Percentiles rank a stretch among this genome's conserved stretches.
phyloP scores from a whole-genome alignment of 2,888 invertebrate genomes.

The Sclerodermus sp. region DNA sequence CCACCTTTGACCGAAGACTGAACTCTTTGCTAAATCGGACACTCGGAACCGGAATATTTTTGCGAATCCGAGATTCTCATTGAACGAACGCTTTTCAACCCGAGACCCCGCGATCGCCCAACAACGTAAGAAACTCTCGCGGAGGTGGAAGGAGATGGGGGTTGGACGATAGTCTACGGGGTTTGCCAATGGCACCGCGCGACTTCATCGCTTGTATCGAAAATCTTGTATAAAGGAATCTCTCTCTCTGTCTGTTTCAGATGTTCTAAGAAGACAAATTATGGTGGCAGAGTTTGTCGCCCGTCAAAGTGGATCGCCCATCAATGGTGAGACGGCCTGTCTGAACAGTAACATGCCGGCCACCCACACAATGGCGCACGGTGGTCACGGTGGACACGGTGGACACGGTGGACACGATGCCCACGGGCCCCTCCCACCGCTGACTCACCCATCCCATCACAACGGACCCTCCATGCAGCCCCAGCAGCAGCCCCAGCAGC shows the following conservation, averaged over 20 bases:
- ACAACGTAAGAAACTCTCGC: too few relatives aligned
- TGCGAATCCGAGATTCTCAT: too few relatives aligned
- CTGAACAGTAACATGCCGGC: conserved; percentile 60
- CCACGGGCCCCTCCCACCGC: conserved; percentile 49
- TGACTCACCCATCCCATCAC: conserved; percentile 48
- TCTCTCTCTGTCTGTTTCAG: conserved; percentile 33
- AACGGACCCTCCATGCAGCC: conserved; percentile 32
- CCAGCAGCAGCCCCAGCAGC: conserved; percentile 42
- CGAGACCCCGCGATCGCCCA: too few relatives aligned
- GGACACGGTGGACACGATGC: conserved; percentile 42
- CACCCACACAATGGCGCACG: conserved; percentile 53
- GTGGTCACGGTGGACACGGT: conserved; percentile 43
- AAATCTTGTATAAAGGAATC: too few relatives aligned
- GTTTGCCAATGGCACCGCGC: too few relatives aligned
- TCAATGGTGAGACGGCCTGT: conserved; percentile 70
- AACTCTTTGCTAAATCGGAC: too few relatives aligned
- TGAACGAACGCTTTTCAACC: too few relatives aligned
- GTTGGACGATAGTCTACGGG: too few relatives aligned
- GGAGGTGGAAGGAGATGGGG: too few relatives aligned
- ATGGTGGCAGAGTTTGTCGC: conserved; percentile 87
- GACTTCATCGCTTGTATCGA: too few relatives aligned
- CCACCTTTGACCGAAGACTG: too few relatives aligned
- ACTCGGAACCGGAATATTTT: too few relatives aligned
- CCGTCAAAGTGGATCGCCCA: conserved; percentile 71
- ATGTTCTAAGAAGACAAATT: conserved; percentile 62